These are phyloP conservation scores for Sprattus sprattus DNA, from an alignment of 2,113 vertebrate species.

Conservation along the genomic window DNA sequence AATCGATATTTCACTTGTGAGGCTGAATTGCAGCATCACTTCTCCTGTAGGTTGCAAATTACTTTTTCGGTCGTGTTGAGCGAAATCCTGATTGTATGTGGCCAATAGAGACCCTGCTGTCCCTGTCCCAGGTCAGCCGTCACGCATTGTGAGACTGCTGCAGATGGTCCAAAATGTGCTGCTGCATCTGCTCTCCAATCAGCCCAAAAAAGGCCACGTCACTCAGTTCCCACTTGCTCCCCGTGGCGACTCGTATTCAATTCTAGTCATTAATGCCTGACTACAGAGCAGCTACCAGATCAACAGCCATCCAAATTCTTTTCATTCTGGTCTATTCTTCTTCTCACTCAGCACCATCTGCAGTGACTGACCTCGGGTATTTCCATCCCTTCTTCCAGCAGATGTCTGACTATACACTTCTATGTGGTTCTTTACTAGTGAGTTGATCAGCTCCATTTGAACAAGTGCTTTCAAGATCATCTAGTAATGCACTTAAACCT, in stretches of 20 bases:
- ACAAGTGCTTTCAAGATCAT: neutral
- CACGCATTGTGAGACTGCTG: neutral
- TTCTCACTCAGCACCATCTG: neutral
- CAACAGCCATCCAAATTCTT: neutral
- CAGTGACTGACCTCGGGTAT: neutral
- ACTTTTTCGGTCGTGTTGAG: neutral
- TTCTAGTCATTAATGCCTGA: neutral
- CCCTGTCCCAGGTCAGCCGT: neutral
- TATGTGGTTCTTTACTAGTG: neutral
- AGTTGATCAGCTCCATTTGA: neutral
- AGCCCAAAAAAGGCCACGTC: conserved; percentile 1
- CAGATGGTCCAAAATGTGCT: conserved; percentile 2
- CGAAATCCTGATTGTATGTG: neutral
- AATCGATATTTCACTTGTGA: neutral
- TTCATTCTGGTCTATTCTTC: conserved; percentile 7
- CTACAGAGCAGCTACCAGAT: neutral
- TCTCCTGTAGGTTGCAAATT: neutral
- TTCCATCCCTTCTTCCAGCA: neutral
- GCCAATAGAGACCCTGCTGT: neutral
- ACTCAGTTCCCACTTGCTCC: neutral
- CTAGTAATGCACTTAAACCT: neutral
- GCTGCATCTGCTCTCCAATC: conserved; percentile 12
- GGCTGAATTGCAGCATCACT: neutral
- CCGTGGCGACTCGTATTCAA: neutral
- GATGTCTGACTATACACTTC: neutral